A percentile compares a stretch with the other conserved stretches of the same genome.
Conservation (phyloP, 2,797 vertebrate species). For the Epinephelus awoara region DNA sequence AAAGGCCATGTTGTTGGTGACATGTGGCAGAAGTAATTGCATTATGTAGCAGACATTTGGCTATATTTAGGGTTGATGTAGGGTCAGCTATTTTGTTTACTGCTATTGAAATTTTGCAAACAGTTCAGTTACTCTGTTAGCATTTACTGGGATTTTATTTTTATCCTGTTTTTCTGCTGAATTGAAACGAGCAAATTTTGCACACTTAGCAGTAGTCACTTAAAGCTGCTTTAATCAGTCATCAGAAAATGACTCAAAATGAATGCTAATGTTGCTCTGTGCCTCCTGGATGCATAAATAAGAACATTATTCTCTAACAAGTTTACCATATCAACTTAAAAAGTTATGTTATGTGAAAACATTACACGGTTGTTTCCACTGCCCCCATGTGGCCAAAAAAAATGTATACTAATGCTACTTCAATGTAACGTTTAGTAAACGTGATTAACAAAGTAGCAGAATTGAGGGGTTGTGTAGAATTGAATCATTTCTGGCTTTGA, state of each 20-base stretch:
- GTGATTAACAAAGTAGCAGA: neutral
- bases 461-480: neutral
- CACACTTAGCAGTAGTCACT: constrained; percentile 12
- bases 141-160: neutral
- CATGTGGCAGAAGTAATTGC: neutral
- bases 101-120: constrained; percentile 18
- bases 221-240: constrained; percentile 26
- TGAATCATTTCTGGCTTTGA: neutral
- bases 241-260: neutral
- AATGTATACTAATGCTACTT: neutral
- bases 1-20: constrained; percentile 16
- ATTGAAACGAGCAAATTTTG: neutral
- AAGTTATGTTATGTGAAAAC: too few species aligned
- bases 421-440: neutral
- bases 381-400: neutral
- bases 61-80: neutral
- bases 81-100: constrained; percentile 21
- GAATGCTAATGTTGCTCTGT: neutral
- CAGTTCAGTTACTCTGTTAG: neutral
- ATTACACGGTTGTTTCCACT: neutral
- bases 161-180: neutral
- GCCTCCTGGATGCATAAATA: constrained; percentile 2
- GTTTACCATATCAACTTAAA: neutral
- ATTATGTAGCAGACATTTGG: constrained; percentile 9
- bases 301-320: neutral